phyloP scores from a whole-genome alignment of 2,888 invertebrate genomes.

The Laspeyria flexula region DNA sequence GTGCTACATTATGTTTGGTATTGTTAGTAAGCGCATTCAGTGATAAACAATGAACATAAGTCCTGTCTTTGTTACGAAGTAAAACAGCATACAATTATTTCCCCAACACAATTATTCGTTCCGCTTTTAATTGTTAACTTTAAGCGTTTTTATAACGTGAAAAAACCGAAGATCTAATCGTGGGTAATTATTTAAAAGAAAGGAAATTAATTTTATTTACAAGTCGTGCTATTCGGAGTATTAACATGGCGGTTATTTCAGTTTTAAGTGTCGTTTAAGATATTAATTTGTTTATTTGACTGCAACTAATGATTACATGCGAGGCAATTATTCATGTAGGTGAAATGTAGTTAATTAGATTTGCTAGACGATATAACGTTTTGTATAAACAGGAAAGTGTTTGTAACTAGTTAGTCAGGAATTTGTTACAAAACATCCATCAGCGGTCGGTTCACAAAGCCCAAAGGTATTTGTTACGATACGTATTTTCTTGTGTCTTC shows the following conservation, averaged over 20 bases:
- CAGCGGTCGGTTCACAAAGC: conserved; percentile 33
- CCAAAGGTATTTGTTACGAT: conserved; percentile 49
- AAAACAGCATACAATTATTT: conserved; percentile 49
- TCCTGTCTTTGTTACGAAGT: conserved; percentile 37
- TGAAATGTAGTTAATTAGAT: conserved; percentile 15
- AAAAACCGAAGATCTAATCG: conserved; percentile 45
- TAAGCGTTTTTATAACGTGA: conserved; percentile 40
- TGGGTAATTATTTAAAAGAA: conserved; percentile 49
- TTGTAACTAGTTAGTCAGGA: conserved; percentile 44
- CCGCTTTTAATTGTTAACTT: conserved; percentile 53
- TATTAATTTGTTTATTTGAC: conserved; percentile 28
- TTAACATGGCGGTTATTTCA: conserved; percentile 28
- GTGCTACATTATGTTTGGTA: conserved; percentile 12
- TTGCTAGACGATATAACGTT: neutral
- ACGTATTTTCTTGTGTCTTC: conserved; percentile 52
- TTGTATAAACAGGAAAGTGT: neutral
- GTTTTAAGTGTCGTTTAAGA: conserved; percentile 29
- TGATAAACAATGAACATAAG: conserved; percentile 48
- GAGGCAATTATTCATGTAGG: conserved; percentile 8
- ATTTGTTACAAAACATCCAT: conserved; percentile 52
- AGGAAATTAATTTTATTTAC: conserved; percentile 49
- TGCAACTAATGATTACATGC: conserved; percentile 17
- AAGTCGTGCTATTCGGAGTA: conserved; percentile 33
- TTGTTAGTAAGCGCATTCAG: conserved; percentile 14
- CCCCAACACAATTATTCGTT: conserved; percentile 49